These are phyloP conservation scores for Canis aureus DNA, from an alignment of 2,113 vertebrate genomes.

Conservation along the genomic window DNA sequence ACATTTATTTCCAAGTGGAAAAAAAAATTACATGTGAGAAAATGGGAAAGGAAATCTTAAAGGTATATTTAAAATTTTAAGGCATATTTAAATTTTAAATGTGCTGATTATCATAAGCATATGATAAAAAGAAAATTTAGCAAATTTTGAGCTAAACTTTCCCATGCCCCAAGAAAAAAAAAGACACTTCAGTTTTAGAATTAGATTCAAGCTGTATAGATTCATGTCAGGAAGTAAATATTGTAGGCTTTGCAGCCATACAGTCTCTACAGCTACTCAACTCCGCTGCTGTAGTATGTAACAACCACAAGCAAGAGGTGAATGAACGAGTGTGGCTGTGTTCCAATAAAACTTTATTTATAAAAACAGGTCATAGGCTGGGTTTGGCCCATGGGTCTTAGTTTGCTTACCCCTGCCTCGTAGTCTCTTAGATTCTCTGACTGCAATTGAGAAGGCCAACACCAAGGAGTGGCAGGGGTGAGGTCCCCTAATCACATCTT, in stretches of 20 bases:
- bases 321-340: not conserved
- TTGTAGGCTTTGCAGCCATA: not conserved
- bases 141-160: conserved; percentile 36
- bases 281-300: not conserved
- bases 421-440: not conserved
- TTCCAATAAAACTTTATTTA: not conserved
- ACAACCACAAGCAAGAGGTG: not conserved
- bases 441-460: not conserved
- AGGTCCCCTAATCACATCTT: not conserved
- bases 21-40: conserved; percentile 40
- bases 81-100: not conserved
- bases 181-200: conserved; percentile 24
- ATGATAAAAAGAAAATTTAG: conserved; percentile 49
- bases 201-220: not conserved
- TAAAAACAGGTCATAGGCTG: not conserved
- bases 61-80: not conserved
- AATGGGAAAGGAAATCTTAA: conserved; percentile 9
- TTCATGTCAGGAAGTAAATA: not conserved
- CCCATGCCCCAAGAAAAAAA: conserved; percentile 26
- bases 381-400: not conserved
- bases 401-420: not conserved
- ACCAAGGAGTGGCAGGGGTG: not conserved
- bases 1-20: not conserved
- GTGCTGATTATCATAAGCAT: not conserved
- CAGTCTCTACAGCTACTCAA: not conserved